Percentiles rank a stretch among this genome's conserved stretches.
Conservation (phyloP, 2,888 invertebrate genomes). For the Morinoia aosen region DNA sequence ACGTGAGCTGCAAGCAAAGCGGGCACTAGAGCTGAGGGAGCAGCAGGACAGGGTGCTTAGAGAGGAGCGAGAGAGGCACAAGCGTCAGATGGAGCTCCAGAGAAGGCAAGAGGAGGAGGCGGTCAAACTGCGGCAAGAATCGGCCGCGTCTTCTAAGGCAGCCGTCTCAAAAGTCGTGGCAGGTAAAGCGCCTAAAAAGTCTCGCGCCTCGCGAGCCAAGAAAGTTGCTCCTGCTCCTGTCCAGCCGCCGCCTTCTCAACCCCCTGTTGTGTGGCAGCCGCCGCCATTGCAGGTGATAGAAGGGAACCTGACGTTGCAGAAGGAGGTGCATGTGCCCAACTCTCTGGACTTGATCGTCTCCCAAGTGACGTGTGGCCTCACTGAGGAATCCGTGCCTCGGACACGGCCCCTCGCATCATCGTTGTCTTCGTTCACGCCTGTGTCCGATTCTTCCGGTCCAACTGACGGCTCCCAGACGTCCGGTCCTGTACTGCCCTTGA, state of each 20-base stretch:
- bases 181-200: background rate
- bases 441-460: background rate
- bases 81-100: background rate
- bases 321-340: constrained; percentile 32
- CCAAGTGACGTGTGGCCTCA: constrained; percentile 44
- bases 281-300: constrained; percentile 6
- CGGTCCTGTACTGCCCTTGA: background rate
- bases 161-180: background rate
- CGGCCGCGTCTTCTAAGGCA: background rate
- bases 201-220: background rate
- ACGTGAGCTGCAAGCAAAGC: constrained; percentile 9
- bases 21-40: constrained; percentile 1
- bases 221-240: background rate
- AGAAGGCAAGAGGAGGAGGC: background rate
- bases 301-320: background rate
- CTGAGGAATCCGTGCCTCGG: constrained; percentile 14
- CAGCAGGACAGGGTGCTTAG: background rate
- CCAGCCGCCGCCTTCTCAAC: background rate
- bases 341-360: constrained; percentile 25
- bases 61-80: background rate
- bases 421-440: background rate
- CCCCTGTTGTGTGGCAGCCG: background rate
- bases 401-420: background rate
- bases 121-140: background rate
- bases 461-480: background rate